phyloP scores from a whole-genome alignment of 2,113 vertebrate genomes.

The Lasiurus borealis region DNA sequence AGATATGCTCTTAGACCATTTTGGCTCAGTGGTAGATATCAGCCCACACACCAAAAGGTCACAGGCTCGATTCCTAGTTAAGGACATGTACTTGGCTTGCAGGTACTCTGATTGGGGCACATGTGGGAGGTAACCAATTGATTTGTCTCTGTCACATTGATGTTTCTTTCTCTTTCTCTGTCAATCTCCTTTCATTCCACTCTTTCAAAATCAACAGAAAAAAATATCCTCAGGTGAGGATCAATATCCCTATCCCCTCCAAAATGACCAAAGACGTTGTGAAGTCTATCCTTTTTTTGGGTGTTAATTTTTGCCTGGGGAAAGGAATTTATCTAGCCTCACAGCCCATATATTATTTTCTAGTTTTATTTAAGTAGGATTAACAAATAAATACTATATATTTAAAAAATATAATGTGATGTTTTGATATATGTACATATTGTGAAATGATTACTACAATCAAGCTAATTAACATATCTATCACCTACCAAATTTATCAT shows the following conservation, averaged over 20 bases:
- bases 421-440: not conserved
- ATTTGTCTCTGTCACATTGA: too few relatives aligned
- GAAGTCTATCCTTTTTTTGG: not conserved
- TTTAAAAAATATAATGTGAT: not conserved
- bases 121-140: too few relatives aligned
- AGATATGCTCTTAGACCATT: not conserved
- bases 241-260: too few relatives aligned
- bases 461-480: not conserved
- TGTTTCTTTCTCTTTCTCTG: too few relatives aligned
- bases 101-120: too few relatives aligned
- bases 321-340: not conserved
- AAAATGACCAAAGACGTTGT: not conserved
- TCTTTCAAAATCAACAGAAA: too few relatives aligned
- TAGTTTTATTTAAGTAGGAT: not conserved
- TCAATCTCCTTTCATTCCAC: too few relatives aligned
- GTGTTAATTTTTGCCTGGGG: not conserved
- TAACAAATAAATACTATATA: conserved; percentile 34
- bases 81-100: too few relatives aligned
- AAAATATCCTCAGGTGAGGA: too few relatives aligned
- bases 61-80: too few relatives aligned
- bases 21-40: too few relatives aligned
- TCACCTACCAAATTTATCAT: not conserved
- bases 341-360: not conserved
- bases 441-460: not conserved
- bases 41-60: too few relatives aligned